These are phyloP conservation scores for Eleutherodactylus coqui DNA, from an alignment of 2,797 vertebrate genomes.

Conservation along the genomic window DNA sequence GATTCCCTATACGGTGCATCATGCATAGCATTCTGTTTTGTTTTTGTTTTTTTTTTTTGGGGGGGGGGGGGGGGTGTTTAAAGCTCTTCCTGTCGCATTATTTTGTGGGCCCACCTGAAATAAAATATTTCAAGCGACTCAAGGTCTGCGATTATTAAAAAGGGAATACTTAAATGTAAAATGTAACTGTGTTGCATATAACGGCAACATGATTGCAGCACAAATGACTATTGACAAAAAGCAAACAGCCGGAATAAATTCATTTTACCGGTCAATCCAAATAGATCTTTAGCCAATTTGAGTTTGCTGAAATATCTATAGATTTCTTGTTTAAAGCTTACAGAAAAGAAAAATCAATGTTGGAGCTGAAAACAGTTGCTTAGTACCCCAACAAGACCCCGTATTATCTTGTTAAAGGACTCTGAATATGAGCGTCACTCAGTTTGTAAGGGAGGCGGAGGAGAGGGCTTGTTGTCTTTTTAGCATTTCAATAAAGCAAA, in stretches of 20 bases:
- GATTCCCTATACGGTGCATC: no score
- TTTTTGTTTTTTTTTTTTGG: no score
- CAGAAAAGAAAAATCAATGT: slow-evolving; percentile 66
- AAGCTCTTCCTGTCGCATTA: no score
- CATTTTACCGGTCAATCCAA: slow-evolving; percentile 71
- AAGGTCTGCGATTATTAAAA: no score
- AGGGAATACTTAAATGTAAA: neutral
- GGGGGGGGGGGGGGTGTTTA: no score
- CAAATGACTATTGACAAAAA: slow-evolving; percentile 65
- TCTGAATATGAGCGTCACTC: slow-evolving; percentile 60
- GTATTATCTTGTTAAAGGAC: slow-evolving; percentile 67
- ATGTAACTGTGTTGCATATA: neutral
- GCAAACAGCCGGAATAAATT: slow-evolving; percentile 68
- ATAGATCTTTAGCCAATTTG: slow-evolving; percentile 72
- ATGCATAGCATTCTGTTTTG: no score
- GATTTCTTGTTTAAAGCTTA: slow-evolving; percentile 73
- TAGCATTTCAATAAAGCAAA: slow-evolving; percentile 33
- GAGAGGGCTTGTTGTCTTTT: slow-evolving; percentile 48
- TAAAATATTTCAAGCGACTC: no score
- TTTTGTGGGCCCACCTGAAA: no score
- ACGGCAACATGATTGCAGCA: slow-evolving; percentile 30
- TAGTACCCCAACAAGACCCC: slow-evolving; percentile 67
- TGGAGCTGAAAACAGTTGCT: slow-evolving; percentile 67
- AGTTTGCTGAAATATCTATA: slow-evolving; percentile 69
- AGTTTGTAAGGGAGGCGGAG: slow-evolving; percentile 48